Percentiles rank a stretch among this genome's conserved stretches.
phyloP scores from a whole-genome alignment of 1,140 invertebrate species.

The Ceratosolen fusciceps region DNA sequence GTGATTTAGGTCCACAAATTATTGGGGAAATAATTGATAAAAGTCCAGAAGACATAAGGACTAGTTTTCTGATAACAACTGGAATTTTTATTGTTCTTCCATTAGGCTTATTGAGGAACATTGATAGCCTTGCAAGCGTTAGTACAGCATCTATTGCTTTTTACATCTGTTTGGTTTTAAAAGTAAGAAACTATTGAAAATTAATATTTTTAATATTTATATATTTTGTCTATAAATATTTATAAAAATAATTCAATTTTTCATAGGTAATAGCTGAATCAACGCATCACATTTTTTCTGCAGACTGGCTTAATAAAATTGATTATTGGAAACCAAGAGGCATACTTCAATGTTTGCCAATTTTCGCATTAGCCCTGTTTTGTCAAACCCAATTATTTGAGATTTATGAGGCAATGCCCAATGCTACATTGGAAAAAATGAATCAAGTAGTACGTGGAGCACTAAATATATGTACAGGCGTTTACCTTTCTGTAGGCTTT shows the following conservation, averaged over 20 bases:
- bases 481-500: conserved; percentile 89
- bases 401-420: conserved; percentile 92
- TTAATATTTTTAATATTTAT: conserved; percentile 30
- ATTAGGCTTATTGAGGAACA: conserved; percentile 89
- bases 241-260: conserved; percentile 42
- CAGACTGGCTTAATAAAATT: conserved; percentile 83
- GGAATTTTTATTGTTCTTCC: conserved; percentile 91
- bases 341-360: conserved; percentile 91
- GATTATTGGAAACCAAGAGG: conserved; percentile 88
- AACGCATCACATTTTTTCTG: conserved; percentile 78
- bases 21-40: conserved; percentile 85
- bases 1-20: conserved; percentile 94
- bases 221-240: conserved; percentile 21
- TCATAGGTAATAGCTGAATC: conserved; percentile 83
- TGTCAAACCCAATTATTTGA: conserved; percentile 98
- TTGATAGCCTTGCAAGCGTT: conserved; percentile 90
- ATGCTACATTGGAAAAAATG: conserved; percentile 90
- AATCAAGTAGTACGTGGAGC: conserved; percentile 89
- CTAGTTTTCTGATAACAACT: conserved; percentile 77
- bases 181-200: conserved; percentile 74
- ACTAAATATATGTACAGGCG: conserved; percentile 91
- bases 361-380: conserved; percentile 94
- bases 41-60: conserved; percentile 79
- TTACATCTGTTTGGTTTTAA: conserved; percentile 89
- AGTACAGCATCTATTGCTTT: conserved; percentile 92